Conservation (phyloP, 2,113 vertebrate species). For the Cranoglanis bouderius region DNA sequence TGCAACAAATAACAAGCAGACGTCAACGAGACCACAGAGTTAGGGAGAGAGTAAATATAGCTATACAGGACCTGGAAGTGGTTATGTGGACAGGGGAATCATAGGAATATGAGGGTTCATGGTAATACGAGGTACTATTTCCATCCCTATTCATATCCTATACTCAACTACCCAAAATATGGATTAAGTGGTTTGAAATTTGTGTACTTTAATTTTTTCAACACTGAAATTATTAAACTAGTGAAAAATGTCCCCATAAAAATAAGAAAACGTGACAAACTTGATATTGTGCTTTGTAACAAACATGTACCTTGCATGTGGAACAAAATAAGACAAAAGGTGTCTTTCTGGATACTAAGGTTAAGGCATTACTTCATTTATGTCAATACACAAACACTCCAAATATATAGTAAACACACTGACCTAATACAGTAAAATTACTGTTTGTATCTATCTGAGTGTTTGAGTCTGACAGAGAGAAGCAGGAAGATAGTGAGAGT, state of each 20-base stretch:
- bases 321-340: background rate
- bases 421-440: background rate
- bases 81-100: background rate
- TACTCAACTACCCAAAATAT: background rate
- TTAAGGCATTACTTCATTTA: background rate
- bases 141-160: background rate
- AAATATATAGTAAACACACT: background rate
- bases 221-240: background rate
- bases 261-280: background rate
- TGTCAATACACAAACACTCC: background rate
- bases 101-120: background rate
- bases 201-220: background rate
- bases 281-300: background rate
- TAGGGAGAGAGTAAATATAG: background rate
- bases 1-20: background rate
- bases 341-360: background rate
- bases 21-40: background rate
- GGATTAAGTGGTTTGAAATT: background rate
- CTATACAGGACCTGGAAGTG: background rate
- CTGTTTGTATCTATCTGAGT: background rate
- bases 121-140: background rate
- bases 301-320: background rate
- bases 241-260: background rate
- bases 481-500: background rate
- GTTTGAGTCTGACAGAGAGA: background rate